Evolutionary conservation across 2,888 invertebrate species (phyloP).

Genomic region (Rhyacophila evoluta): DNA sequence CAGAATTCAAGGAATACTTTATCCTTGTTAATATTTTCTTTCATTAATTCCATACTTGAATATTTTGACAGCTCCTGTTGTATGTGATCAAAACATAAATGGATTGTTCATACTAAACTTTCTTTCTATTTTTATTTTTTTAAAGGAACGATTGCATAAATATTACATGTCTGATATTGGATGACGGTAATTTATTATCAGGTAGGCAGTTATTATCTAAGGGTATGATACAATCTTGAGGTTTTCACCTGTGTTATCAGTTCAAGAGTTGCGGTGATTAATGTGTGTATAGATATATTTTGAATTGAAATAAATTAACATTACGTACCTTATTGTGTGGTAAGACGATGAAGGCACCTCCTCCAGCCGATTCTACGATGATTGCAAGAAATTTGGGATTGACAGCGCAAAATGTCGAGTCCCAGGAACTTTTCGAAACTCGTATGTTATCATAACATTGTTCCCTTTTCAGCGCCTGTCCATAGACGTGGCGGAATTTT

Average conservation of each 20-base stretch:
- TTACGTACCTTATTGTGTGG: conserved; percentile 87
- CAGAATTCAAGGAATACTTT: too few relatives aligned
- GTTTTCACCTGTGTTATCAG: background rate
- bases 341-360: conserved; percentile 95
- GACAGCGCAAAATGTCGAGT: conserved; percentile 97
- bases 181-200: too few relatives aligned
- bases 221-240: background rate
- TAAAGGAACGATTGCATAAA: too few relatives aligned
- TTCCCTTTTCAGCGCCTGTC: conserved; percentile 85
- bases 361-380: conserved; percentile 96
- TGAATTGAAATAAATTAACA: too few relatives aligned
- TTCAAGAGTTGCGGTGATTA: background rate
- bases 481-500: conserved; percentile 96
- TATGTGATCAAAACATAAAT: too few relatives aligned
- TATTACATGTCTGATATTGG: too few relatives aligned
- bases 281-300: conserved; percentile 27
- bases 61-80: too few relatives aligned
- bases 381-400: conserved; percentile 98
- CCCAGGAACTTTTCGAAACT: conserved; percentile 98
- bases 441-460: conserved; percentile 98
- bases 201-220: background rate
- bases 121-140: too few relatives aligned
- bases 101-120: too few relatives aligned
- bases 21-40: too few relatives aligned
- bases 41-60: too few relatives aligned